These are phyloP conservation scores for Schizopygopsis pylzovi DNA, from an alignment of 2,797 vertebrate species.

Conservation along the genomic window DNA sequence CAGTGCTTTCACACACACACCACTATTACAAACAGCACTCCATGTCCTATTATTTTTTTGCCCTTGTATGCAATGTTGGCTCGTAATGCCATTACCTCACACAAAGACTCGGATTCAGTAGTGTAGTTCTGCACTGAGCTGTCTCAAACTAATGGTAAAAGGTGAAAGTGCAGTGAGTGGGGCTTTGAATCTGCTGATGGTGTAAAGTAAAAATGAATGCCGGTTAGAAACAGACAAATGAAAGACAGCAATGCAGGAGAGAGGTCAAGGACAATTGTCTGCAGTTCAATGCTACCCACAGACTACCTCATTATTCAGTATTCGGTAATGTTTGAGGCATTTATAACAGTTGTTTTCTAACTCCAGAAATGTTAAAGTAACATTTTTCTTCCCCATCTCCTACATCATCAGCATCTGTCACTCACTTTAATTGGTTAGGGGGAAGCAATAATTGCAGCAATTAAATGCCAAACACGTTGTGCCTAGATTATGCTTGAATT, in stretches of 20 bases:
- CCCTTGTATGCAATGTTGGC: neutral
- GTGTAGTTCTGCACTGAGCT: constrained; percentile 7
- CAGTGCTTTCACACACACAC: neutral
- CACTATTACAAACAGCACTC: neutral
- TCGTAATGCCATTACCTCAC: constrained; percentile 14
- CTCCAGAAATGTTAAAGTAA: neutral
- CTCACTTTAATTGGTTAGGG: constrained; percentile 48
- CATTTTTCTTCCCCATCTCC: constrained; percentile 15
- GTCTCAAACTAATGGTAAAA: constrained; percentile 21
- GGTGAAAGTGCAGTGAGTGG: constrained; percentile 35
- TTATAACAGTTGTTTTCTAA: constrained; percentile 12
- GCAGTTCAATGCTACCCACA: neutral
- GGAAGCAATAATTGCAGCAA: constrained; percentile 50
- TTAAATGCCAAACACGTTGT: constrained; percentile 50
- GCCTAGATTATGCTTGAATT: neutral
- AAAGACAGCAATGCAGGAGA: constrained; percentile 28
- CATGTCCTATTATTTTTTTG: neutral
- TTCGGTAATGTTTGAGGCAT: neutral
- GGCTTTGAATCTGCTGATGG: constrained; percentile 39
- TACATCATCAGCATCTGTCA: constrained; percentile 28
- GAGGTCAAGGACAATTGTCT: constrained; percentile 31
- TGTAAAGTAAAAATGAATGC: constrained; percentile 28
- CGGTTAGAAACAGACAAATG: constrained; percentile 36
- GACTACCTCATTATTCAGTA: constrained; percentile 24
- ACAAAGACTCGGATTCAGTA: constrained; percentile 22